These are phyloP conservation scores for Actinemys pallida DNA, from an alignment of 2,113 vertebrate genomes.

Conservation along the genomic window DNA sequence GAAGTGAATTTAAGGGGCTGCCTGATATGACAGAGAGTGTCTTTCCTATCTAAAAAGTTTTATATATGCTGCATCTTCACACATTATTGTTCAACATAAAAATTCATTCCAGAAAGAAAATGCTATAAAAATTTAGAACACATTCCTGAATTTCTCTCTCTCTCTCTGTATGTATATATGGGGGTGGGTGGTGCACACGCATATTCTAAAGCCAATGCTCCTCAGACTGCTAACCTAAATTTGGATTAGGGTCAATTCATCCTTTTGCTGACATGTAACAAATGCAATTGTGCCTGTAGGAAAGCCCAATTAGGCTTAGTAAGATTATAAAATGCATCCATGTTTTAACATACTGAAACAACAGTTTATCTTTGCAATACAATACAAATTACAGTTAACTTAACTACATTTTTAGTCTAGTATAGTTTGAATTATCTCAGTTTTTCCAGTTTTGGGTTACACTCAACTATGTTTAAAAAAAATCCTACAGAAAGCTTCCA, in stretches of 20 bases:
- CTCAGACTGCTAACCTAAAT: constrained; percentile 4
- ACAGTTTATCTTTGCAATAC: not conserved
- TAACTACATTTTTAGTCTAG: constrained; percentile 7
- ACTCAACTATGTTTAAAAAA: constrained; percentile 13
- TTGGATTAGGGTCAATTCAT: not conserved
- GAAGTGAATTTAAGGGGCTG: not conserved
- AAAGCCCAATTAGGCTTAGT: not conserved
- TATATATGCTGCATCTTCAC: not conserved
- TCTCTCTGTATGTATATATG: not conserved
- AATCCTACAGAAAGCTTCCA: constrained; percentile 27
- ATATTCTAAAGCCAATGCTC: not conserved
- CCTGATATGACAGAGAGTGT: not conserved
- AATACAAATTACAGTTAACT: constrained; percentile 30
- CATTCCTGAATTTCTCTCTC: not conserved
- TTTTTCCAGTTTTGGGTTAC: constrained; percentile 50
- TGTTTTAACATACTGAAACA: constrained; percentile 29
- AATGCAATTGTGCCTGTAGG: not conserved
- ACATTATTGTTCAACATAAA: not conserved
- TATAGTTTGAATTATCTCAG: constrained; percentile 33
- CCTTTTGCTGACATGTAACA: constrained; percentile 7
- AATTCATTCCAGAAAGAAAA: not conserved
- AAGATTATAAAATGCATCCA: constrained; percentile 1
- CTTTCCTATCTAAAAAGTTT: not conserved
- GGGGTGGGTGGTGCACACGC: not conserved
- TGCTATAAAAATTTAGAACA: not conserved